Percentiles rank a stretch among this genome's conserved stretches.
Conservation (phyloP, 2,797 vertebrate species). For the Podarcis siculus region DNA sequence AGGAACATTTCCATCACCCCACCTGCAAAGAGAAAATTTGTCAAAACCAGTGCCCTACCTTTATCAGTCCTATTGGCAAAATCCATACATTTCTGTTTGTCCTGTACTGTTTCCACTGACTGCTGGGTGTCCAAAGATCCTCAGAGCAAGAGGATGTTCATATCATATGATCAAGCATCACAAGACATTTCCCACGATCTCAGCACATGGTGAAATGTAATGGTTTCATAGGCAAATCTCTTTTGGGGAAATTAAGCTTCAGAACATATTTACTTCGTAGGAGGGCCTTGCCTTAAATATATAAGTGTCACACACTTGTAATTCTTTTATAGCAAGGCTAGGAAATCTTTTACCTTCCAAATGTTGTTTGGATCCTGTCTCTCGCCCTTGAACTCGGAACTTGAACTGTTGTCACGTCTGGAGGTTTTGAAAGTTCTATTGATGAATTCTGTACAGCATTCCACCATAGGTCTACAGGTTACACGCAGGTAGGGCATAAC, state of each 20-base stretch:
- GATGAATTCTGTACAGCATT: too few species aligned
- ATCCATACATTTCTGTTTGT: not conserved
- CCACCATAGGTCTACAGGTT: too few species aligned
- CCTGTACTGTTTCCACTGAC: not conserved
- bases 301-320: not conserved
- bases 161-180: not conserved
- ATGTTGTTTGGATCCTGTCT: too few species aligned
- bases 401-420: too few species aligned
- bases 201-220: not conserved
- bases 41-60: not conserved
- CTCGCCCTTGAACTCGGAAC: too few species aligned
- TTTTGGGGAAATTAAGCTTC: not conserved
- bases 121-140: not conserved
- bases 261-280: not conserved
- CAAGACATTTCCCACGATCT: not conserved
- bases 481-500: too few species aligned
- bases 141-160: not conserved
- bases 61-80: not conserved
- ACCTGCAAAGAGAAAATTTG: not conserved
- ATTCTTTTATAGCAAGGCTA: not conserved
- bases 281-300: not conserved
- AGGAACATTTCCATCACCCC: not conserved
- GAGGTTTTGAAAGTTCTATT: too few species aligned
- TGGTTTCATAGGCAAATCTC: not conserved
- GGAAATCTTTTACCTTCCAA: too few species aligned